phyloP scores from a whole-genome alignment of 2,888 invertebrate species.

The Chelonus formosanus region DNA sequence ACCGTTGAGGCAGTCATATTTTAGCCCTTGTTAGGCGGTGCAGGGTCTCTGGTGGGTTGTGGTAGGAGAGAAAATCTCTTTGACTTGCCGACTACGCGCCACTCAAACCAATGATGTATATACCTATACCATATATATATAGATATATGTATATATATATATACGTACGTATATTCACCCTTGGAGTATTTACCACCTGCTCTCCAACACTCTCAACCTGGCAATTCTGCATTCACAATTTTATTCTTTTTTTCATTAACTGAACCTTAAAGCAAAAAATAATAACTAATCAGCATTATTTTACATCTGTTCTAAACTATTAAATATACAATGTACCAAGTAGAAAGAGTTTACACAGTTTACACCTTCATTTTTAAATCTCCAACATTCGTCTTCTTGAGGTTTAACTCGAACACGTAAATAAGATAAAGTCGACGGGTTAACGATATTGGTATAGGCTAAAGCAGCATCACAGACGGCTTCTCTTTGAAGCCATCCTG shows the following conservation, averaged over 20 bases:
- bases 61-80: conserved; percentile 60
- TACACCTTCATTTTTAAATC: too few species aligned
- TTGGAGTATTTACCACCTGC: conserved; percentile 54
- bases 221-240: background rate
- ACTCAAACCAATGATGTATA: conserved; percentile 57
- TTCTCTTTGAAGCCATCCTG: conserved; percentile 22
- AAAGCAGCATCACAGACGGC: conserved; percentile 8
- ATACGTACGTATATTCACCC: conserved; percentile 19
- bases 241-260: too few species aligned
- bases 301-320: too few species aligned
- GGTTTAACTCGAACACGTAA: too few species aligned
- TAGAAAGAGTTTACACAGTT: too few species aligned
- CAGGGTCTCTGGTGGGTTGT: conserved; percentile 52
- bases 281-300: too few species aligned
- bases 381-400: too few species aligned
- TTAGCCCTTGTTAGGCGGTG: conserved; percentile 61
- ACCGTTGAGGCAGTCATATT: conserved; percentile 56
- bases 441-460: background rate
- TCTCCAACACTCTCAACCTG: conserved; percentile 43
- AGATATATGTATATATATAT: conserved; percentile 3
- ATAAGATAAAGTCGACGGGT: too few species aligned
- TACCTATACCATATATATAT: conserved; percentile 3
- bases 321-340: too few species aligned
- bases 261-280: too few species aligned
- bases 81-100: conserved; percentile 61